Base-by-base conservation (phyloP, 2,113 vertebrate genomes). In the Corythaeola cristata region DNA sequence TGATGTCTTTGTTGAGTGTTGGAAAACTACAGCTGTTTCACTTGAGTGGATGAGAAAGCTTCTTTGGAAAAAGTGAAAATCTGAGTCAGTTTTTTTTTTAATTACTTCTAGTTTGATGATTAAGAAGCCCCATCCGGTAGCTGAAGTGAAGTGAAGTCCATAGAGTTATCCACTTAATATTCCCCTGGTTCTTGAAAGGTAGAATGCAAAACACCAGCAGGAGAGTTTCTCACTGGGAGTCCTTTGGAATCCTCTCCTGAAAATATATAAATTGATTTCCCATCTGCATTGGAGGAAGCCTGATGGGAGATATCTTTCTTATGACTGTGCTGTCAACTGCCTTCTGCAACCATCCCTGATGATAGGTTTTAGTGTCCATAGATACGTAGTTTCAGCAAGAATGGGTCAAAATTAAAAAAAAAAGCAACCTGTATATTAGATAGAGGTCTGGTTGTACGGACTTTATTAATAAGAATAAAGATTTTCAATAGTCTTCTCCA, bases 261-360 rank as follows among this genome's bases (percentile, higher is more conserved):
- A 68, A 96, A 89, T 62, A 78, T 5, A 93, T 59, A 96, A 93
- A 97, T 85, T 81, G 94, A 97, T 96, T 98, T 97, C 69, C 62
- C 52, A 39, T 89, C 75, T 95, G 56, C 68, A 96, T 95, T 89
- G 95, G 73, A 77, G 30, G 88, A 68, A 86, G 26, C 55, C 35
- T 89, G 45, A 86, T 94, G 60, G 85, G 91, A 97, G 33, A 89
- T 21, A 68, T 71, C 84, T 97, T 97, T 79, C 53, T 88, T 86
- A 59, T 45, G 68, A 93, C 75, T 95, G 27, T 93, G 12, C 39
- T 90, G 20, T 55, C 82, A 94, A n/a, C 67, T 85, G 41, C 62
- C 45, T 82, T 90, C 49, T 81, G 15, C 45, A 91, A 91, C 35
- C 45, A 74, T 53, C 60, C 88, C 20, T 89, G 96, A 94, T 58